phyloP scores from a whole-genome alignment of 2,113 vertebrate species.

The Passerina amoena region DNA sequence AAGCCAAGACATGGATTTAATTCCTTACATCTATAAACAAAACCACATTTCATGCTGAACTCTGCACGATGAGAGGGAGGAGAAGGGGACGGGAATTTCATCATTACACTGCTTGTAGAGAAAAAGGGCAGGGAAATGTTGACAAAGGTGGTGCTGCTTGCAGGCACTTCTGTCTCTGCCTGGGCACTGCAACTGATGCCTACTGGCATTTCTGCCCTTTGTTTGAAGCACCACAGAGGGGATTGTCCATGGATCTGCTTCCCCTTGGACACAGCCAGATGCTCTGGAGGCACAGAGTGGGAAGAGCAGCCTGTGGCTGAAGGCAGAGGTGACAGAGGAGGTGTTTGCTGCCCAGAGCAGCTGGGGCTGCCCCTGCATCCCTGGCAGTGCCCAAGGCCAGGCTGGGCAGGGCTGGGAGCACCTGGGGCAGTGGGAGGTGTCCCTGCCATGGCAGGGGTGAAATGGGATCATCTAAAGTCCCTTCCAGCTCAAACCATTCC shows the following conservation, averaged over 20 bases:
- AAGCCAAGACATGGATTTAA: background rate
- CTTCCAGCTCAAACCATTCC: background rate
- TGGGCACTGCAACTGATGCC: background rate
- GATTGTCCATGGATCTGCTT: background rate
- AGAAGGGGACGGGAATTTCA: background rate
- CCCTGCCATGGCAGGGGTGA: background rate
- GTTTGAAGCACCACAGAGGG: background rate
- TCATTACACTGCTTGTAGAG: background rate
- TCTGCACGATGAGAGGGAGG: background rate
- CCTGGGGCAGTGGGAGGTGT: rapidly evolving
- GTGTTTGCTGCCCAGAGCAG: background rate
- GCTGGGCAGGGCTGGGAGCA: background rate
- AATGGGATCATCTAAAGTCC: background rate
- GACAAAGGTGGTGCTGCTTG: background rate
- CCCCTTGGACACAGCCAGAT: background rate
- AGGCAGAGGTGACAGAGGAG: background rate
- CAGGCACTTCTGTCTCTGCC: background rate
- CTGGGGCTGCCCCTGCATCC: background rate
- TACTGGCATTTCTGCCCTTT: background rate
- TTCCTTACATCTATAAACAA: background rate
- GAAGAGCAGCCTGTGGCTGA: background rate
- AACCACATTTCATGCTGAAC: background rate
- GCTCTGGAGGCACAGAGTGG: background rate
- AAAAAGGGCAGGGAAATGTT: background rate
- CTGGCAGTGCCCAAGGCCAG: background rate